These are phyloP conservation scores for Myrmophylax atrothorax DNA, from an alignment of 2,113 vertebrate species.

Conservation along the genomic window DNA sequence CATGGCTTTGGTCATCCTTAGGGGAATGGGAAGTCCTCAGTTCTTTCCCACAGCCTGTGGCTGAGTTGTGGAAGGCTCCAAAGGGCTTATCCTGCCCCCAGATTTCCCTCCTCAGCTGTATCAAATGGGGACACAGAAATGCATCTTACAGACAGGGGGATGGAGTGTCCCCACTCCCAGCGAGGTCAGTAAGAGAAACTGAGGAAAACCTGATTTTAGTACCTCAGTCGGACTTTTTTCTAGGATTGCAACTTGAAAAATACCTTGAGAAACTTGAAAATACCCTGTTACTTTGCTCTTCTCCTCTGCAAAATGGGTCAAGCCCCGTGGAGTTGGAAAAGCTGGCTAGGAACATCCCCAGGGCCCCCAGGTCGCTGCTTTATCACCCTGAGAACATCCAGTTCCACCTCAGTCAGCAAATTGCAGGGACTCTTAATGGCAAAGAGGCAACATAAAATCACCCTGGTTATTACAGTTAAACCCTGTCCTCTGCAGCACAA, in stretches of 20 bases:
- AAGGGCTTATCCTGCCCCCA: background rate
- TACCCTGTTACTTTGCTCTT: background rate
- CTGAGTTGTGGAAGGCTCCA: background rate
- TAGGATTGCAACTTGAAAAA: background rate
- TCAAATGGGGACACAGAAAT: background rate
- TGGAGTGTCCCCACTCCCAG: background rate
- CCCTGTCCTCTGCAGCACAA: background rate
- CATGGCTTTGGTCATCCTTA: rapidly evolving
- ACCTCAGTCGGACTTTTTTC: background rate
- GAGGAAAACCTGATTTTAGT: background rate
- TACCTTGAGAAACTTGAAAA: background rate
- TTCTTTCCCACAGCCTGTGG: background rate
- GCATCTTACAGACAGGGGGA: background rate
- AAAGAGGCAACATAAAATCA: background rate
- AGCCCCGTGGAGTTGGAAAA: rapidly evolving
- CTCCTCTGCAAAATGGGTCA: background rate
- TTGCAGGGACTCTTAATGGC: background rate
- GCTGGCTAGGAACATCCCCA: rapidly evolving
- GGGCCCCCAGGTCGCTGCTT: background rate
- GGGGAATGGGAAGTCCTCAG: rapidly evolving
- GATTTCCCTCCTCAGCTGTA: background rate
- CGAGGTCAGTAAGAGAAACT: background rate
- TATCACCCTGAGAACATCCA: background rate
- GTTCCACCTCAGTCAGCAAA: background rate
- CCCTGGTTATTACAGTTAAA: background rate